These are phyloP conservation scores for Cygnus atratus DNA, from an alignment of 2,113 vertebrate genomes.

Conservation along the genomic window DNA sequence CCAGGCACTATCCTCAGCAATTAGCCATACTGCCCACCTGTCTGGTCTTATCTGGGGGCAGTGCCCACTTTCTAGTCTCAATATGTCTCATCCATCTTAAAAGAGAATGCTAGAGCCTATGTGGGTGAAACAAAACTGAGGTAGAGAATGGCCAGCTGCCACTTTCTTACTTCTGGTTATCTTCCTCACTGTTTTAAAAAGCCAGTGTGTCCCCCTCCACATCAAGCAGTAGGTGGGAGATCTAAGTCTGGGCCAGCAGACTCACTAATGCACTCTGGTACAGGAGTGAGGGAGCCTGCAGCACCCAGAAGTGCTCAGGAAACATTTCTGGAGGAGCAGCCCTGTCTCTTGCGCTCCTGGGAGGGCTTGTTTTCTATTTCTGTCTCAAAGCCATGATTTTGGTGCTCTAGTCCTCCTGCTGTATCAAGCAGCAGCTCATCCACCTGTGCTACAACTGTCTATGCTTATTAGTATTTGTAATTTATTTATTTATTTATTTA, in stretches of 20 bases:
- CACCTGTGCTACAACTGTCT: background rate
- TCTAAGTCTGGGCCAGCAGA: background rate
- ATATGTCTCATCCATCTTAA: background rate
- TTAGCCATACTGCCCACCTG: rapidly evolving
- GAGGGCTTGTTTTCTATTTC: background rate
- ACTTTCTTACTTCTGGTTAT: background rate
- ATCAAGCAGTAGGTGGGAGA: background rate
- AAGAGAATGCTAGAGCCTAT: background rate
- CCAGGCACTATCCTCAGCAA: background rate
- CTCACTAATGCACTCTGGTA: background rate
- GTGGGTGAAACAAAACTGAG: background rate
- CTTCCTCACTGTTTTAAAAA: background rate
- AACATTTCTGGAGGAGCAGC: background rate
- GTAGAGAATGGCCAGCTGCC: background rate
- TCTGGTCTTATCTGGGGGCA: rapidly evolving
- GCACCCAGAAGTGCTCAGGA: background rate
- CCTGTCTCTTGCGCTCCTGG: background rate
- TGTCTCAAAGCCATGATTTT: background rate
- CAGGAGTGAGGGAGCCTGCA: background rate
- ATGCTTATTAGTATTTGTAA: background rate
- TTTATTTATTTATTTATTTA: background rate
- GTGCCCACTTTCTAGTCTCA: background rate
- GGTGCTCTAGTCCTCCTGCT: background rate
- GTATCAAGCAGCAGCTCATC: background rate
- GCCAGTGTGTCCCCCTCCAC: background rate